phyloP scores from a whole-genome alignment of 2,797 vertebrate genomes.

The Serranus cabrilla region DNA sequence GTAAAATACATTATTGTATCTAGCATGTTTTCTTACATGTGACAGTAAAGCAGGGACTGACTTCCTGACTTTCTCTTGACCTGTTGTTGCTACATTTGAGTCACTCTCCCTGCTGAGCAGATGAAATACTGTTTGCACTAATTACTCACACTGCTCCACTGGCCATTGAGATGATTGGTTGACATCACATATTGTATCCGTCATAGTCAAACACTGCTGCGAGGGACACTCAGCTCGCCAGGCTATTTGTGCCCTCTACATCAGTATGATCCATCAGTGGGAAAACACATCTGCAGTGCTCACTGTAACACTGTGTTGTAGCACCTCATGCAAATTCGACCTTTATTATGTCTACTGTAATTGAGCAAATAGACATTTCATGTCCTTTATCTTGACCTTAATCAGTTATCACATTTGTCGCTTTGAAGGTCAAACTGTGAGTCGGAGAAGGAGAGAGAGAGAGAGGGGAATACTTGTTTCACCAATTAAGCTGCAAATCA shows the following conservation, averaged over 20 bases:
- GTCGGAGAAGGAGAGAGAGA: not conserved
- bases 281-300: conserved; percentile 21
- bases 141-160: conserved; percentile 4
- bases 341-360: conserved; percentile 44
- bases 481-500: conserved; percentile 57
- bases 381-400: conserved; percentile 59
- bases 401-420: conserved; percentile 27
- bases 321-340: conserved; percentile 44
- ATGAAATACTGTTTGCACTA: not conserved
- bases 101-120: conserved; percentile 1
- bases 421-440: conserved; percentile 55
- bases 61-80: not conserved
- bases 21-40: not conserved
- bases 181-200: conserved; percentile 11
- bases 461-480: conserved; percentile 12
- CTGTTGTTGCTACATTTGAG: not conserved
- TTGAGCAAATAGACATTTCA: conserved; percentile 33
- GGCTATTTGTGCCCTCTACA: not conserved
- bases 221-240: not conserved
- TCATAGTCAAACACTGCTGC: not conserved
- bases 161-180: not conserved
- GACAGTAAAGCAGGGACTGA: not conserved
- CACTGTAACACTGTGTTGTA: not conserved
- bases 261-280: conserved; percentile 11
- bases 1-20: not conserved